A percentile compares a stretch with the other conserved stretches of the same genome.
These are phyloP conservation scores for Erinaceus europaeus DNA, from an alignment of 2,113 vertebrate species.

Conservation along the genomic window DNA sequence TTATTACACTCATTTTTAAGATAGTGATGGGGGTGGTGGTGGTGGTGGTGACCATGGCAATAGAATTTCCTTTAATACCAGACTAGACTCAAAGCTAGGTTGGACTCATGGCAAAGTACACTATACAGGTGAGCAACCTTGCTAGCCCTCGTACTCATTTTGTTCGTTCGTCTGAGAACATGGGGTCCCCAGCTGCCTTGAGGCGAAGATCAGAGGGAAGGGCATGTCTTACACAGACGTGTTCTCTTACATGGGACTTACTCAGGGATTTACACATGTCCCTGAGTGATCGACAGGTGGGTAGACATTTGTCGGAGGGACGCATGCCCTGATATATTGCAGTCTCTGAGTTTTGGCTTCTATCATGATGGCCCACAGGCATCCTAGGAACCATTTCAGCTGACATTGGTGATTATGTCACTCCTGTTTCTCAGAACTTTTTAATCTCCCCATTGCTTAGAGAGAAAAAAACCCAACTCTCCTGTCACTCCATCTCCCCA, in stretches of 20 bases:
- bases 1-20: not conserved
- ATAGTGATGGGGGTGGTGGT: too few relatives aligned
- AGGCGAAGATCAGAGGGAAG: not conserved
- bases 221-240: not conserved
- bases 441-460: not conserved
- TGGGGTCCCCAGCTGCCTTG: not conserved
- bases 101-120: too few relatives aligned
- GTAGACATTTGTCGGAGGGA: not conserved
- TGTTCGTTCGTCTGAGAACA: not conserved
- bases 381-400: not conserved
- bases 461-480: not conserved
- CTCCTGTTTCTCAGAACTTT: not conserved
- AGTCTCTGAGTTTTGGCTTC: not conserved
- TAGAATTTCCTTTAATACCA: too few relatives aligned
- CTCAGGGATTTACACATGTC: not conserved
- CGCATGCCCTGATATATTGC: not conserved
- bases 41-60: too few relatives aligned
- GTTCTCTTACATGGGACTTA: too few relatives aligned
- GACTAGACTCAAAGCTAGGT: too few relatives aligned
- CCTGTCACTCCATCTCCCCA: not conserved
- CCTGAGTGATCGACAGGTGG: not conserved
- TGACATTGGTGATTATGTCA: not conserved
- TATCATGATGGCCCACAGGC: too few relatives aligned
- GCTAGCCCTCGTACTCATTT: too few relatives aligned
- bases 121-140: too few relatives aligned